phyloP scores from a whole-genome alignment of 2,113 vertebrate species.

The Callaeas wilsoni region DNA sequence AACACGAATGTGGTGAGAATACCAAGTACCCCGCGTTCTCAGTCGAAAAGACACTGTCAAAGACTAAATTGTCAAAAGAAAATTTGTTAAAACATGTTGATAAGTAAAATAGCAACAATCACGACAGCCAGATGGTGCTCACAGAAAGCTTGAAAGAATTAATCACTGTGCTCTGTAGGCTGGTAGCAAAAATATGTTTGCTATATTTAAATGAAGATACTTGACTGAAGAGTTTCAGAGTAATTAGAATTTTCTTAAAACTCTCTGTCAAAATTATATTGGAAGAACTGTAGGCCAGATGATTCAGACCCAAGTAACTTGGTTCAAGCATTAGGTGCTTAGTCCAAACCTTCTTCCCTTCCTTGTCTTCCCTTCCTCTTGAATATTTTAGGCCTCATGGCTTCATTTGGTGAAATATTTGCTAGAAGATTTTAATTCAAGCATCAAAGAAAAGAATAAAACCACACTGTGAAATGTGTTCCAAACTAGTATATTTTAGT shows the following conservation, averaged over 20 bases:
- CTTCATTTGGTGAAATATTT: not conserved
- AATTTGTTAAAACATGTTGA: not conserved
- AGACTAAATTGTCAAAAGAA: not conserved
- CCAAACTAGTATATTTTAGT: not conserved
- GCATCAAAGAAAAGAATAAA: not conserved
- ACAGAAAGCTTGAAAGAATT: not conserved
- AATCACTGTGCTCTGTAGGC: not conserved
- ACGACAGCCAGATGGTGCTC: not conserved
- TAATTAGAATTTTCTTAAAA: not conserved
- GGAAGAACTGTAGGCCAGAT: not conserved
- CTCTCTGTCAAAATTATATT: not conserved
- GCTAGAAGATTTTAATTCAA: not conserved
- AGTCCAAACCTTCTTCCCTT: not conserved
- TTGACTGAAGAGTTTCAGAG: not conserved
- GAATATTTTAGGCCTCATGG: fast-evolving
- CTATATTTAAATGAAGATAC: constrained; percentile 2
- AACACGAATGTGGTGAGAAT: not conserved
- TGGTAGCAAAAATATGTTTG: constrained; percentile 8
- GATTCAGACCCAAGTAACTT: not conserved
- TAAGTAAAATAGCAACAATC: constrained; percentile 17
- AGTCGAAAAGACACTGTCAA: not conserved
- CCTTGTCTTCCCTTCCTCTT: not conserved
- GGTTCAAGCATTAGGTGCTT: not conserved
- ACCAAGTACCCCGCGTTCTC: not conserved
- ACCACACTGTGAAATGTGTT: not conserved